phyloP scores from a whole-genome alignment of 2,113 vertebrate species.

The Tympanuchus pallidicinctus region DNA sequence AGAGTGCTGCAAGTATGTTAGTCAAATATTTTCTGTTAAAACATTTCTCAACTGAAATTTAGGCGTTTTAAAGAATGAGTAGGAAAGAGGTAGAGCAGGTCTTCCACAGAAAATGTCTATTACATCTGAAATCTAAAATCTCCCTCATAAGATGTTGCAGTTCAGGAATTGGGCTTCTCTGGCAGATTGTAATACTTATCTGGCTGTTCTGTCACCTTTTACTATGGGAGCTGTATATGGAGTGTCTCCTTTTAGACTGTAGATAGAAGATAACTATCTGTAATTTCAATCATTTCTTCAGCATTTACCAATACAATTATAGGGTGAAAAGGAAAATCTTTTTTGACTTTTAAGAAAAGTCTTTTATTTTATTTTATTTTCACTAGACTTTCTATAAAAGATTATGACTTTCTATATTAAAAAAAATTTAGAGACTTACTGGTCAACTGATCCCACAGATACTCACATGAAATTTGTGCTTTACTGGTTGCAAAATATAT shows the following conservation, averaged over 20 bases:
- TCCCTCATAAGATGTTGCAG: background rate
- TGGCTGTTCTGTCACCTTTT: background rate
- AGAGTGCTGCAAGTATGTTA: background rate
- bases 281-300: background rate
- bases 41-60: background rate
- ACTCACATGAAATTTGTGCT: background rate
- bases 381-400: background rate
- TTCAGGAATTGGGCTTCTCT: background rate
- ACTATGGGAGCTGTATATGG: background rate
- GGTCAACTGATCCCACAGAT: background rate
- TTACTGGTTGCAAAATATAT: background rate
- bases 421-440: background rate
- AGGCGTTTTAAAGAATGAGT: background rate
- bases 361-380: background rate
- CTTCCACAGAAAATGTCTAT: background rate
- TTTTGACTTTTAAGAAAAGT: background rate
- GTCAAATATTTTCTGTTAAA: background rate
- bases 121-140: background rate
- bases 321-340: background rate
- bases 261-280: background rate
- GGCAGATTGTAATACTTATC: background rate
- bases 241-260: background rate
- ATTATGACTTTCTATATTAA: background rate
- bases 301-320: background rate
- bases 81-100: background rate